Conservation (phyloP, 2,888 invertebrate genomes). For the Drosophila villosipedis region DNA sequence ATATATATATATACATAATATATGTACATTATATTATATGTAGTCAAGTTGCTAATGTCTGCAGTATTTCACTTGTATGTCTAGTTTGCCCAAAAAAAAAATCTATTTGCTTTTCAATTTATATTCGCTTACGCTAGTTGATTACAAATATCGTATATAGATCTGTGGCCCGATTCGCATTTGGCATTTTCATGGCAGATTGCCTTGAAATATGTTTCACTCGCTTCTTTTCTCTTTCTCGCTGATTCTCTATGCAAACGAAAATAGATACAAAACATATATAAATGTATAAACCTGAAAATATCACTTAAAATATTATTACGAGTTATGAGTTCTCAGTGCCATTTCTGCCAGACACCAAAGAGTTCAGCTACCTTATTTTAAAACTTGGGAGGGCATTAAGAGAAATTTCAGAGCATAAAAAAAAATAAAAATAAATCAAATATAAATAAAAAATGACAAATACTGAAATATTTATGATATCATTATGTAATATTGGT, state of each 20-base stretch:
- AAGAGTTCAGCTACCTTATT: slow-evolving; percentile 47
- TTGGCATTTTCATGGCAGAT: slow-evolving; percentile 54
- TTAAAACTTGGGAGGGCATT: neutral
- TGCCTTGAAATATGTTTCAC: slow-evolving; percentile 62
- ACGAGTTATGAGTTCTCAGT: slow-evolving; percentile 20
- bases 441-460: neutral
- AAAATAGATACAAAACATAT: slow-evolving; percentile 37
- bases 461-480: neutral
- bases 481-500: neutral
- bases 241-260: slow-evolving; percentile 17
- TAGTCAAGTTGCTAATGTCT: slow-evolving; percentile 1
- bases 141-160: slow-evolving; percentile 30
- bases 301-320: slow-evolving; percentile 41
- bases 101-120: slow-evolving; percentile 33
- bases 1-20: neutral
- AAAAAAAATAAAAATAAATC: neutral
- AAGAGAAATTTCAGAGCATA: neutral
- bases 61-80: slow-evolving; percentile 1
- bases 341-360: slow-evolving; percentile 17
- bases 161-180: slow-evolving; percentile 42
- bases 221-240: neutral
- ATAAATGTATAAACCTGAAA: neutral
- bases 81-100: slow-evolving; percentile 8
- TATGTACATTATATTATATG: neutral
- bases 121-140: slow-evolving; percentile 25